These are phyloP conservation scores for Spea bombifrons DNA, from an alignment of 2,113 vertebrate species.

Conservation along the genomic window DNA sequence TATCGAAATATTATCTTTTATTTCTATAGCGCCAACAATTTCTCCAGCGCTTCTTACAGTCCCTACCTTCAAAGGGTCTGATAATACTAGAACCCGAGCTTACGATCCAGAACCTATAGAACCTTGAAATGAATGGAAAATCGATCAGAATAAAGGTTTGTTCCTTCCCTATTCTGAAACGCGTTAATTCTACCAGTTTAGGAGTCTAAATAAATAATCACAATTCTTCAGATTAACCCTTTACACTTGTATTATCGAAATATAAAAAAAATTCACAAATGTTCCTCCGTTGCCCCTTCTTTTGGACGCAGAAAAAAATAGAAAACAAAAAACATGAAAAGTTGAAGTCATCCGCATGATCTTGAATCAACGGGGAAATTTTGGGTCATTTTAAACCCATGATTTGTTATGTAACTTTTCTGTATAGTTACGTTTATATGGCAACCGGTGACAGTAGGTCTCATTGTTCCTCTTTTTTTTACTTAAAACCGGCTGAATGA, in stretches of 20 bases:
- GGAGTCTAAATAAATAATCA: neutral
- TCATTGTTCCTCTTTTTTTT: neutral
- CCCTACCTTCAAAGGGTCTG: no score
- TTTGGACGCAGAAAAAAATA: neutral
- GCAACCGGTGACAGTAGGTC: neutral
- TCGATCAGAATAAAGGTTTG: no score
- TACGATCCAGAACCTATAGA: no score
- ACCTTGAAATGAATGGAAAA: no score
- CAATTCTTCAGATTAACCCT: neutral
- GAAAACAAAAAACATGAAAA: neutral
- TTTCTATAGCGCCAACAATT: no score
- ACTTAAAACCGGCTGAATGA: neutral
- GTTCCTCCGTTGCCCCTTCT: neutral
- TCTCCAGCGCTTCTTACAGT: no score
- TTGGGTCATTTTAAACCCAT: constrained; percentile 25
- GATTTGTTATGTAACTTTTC: constrained; percentile 42
- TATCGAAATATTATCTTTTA: no score
- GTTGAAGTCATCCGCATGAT: neutral
- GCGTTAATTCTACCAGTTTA: no score
- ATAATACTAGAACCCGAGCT: no score
- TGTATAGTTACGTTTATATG: constrained; percentile 11
- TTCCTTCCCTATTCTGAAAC: no score
- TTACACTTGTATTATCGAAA: neutral
- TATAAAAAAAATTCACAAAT: neutral
- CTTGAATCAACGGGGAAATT: constrained; percentile 29